Percentiles rank a stretch among this genome's conserved stretches.
Evolutionary conservation across 2,797 vertebrate genomes (phyloP).

Genomic region (Sebastes matsubarae): DNA sequence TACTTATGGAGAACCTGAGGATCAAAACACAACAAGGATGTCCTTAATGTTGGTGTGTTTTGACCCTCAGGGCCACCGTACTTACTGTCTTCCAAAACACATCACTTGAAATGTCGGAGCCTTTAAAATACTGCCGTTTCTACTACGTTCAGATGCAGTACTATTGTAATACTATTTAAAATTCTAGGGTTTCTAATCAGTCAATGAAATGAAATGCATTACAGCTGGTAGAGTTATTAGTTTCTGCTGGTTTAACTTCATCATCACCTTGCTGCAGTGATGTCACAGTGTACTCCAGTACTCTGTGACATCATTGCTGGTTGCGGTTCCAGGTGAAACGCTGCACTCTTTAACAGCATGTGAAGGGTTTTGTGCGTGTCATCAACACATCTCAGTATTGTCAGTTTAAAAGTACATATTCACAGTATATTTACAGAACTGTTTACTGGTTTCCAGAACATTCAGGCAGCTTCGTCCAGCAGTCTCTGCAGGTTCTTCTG

Average conservation of each 20-base stretch:
- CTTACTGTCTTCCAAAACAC: too few relatives aligned
- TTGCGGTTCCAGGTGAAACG: neutral
- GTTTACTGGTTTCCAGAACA: neutral
- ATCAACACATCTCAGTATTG: neutral
- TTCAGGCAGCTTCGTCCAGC: constrained; percentile 71
- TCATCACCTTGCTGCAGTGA: neutral
- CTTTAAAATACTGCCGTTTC: too few relatives aligned
- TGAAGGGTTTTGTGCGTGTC: neutral
- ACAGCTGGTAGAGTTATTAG: neutral
- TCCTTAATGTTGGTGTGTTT: too few relatives aligned
- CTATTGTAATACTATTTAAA: too few relatives aligned
- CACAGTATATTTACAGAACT: constrained; percentile 27
- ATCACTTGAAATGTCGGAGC: too few relatives aligned
- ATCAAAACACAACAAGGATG: too few relatives aligned
- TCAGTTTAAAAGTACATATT: constrained; percentile 1
- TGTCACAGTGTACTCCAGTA: neutral
- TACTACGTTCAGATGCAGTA: too few relatives aligned
- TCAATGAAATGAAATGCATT: neutral
- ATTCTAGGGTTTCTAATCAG: neutral
- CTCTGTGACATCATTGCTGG: neutral
- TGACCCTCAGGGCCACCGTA: too few relatives aligned
- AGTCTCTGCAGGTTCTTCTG: constrained; percentile 80
- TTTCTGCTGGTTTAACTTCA: neutral
- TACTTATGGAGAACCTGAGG: too few relatives aligned
- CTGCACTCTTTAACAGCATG: neutral